A percentile compares a stretch with the other conserved stretches of the same genome.
Evolutionary conservation across 1,140 invertebrate species (phyloP).

Genomic region (Zaprionus africanus): DNA sequence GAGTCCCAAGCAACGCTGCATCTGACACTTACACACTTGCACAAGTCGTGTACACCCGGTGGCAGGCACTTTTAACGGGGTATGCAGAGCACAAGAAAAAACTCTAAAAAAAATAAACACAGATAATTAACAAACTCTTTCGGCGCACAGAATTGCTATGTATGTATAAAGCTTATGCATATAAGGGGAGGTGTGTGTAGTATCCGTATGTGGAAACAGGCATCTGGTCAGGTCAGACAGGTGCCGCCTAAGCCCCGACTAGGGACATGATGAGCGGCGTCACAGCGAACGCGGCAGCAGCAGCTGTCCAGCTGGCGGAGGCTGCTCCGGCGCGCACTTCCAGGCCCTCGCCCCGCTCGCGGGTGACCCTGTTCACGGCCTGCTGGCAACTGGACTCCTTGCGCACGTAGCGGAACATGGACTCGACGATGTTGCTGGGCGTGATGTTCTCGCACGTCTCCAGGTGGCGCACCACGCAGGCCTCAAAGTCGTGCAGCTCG

Average conservation of each 20-base stretch:
- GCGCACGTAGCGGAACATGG: conserved; percentile 89
- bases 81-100: conserved; percentile 21
- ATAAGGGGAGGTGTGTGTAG: background rate
- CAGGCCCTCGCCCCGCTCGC: background rate
- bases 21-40: background rate
- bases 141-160: background rate
- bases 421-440: conserved; percentile 91
- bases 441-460: conserved; percentile 90
- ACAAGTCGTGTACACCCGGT: background rate
- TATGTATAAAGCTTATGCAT: conserved; percentile 3
- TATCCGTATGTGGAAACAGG: no score
- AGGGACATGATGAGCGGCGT: background rate
- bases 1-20: no score
- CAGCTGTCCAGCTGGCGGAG: background rate
- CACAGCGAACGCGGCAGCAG: background rate
- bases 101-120: background rate
- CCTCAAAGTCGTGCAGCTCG: conserved; percentile 87
- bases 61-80: background rate
- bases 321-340: background rate
- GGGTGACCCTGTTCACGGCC: conserved; percentile 43
- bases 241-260: background rate
- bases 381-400: conserved; percentile 72
- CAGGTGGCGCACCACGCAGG: conserved; percentile 87
- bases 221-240: background rate
- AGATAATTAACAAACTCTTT: background rate